phyloP scores from a whole-genome alignment of 2,113 vertebrate species.

The Tor tambroides region DNA sequence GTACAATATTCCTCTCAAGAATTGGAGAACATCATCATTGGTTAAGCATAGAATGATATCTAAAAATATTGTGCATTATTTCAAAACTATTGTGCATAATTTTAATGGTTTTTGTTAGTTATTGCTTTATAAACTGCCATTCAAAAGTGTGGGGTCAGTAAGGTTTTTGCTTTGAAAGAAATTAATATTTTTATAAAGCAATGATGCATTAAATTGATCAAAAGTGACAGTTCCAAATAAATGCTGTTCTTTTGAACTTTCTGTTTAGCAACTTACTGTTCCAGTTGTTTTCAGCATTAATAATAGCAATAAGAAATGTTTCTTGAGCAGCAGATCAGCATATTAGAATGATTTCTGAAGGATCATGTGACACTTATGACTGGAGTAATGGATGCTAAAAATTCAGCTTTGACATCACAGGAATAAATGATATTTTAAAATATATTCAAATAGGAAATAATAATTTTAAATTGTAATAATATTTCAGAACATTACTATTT shows the following conservation, averaged over 20 bases:
- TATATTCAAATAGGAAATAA: not conserved
- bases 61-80: conserved; percentile 23
- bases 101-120: not conserved
- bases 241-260: not conserved
- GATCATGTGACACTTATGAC: not conserved
- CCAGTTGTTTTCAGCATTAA: not conserved
- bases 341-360: not conserved
- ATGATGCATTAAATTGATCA: not conserved
- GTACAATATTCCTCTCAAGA: not conserved
- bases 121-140: not conserved
- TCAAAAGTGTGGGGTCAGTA: not conserved
- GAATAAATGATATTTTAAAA: not conserved
- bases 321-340: not conserved
- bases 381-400: not conserved
- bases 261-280: not conserved
- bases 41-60: not conserved
- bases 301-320: not conserved
- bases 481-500: not conserved
- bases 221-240: not conserved
- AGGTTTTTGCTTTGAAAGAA: not conserved
- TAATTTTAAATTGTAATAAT: not conserved
- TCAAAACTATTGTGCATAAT: conserved; percentile 6
- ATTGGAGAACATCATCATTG: not conserved
- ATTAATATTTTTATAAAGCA: not conserved
- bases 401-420: not conserved